These are phyloP conservation scores for Danio jaintianensis DNA, from an alignment of 2,797 vertebrate genomes.

Conservation along the genomic window DNA sequence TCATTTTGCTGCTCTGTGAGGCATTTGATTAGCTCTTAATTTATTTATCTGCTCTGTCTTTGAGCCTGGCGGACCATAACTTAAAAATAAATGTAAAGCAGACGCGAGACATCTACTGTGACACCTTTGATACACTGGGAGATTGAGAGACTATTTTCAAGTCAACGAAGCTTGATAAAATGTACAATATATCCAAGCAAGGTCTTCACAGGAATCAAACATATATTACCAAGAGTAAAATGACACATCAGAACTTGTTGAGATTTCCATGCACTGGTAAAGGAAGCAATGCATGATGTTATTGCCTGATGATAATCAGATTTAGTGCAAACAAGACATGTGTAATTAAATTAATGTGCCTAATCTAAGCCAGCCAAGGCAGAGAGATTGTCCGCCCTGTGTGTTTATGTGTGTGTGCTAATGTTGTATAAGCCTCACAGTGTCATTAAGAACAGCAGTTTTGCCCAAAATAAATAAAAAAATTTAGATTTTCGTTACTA, in stretches of 20 bases:
- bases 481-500: not conserved
- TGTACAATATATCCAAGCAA: not conserved
- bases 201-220: not conserved
- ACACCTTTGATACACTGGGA: not conserved
- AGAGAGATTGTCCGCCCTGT: not conserved
- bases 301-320: conserved; percentile 55
- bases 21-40: conserved; percentile 11
- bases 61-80: not conserved
- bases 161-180: not conserved
- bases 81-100: not conserved
- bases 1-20: conserved; percentile 18
- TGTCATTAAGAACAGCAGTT: not conserved
- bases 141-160: conserved; percentile 8
- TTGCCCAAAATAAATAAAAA: not conserved
- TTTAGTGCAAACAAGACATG: conserved; percentile 56
- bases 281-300: conserved; percentile 33
- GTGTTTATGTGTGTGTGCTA: not conserved
- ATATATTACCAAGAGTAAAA: conserved; percentile 13
- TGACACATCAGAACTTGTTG: conserved; percentile 24
- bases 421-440: not conserved
- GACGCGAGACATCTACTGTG: not conserved
- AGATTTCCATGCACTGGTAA: conserved; percentile 15
- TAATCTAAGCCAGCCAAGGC: conserved; percentile 51
- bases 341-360: conserved; percentile 56
- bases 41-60: not conserved